Conservation (phyloP, 2,113 vertebrate genomes). For the Thamnaconus septentrionalis region DNA sequence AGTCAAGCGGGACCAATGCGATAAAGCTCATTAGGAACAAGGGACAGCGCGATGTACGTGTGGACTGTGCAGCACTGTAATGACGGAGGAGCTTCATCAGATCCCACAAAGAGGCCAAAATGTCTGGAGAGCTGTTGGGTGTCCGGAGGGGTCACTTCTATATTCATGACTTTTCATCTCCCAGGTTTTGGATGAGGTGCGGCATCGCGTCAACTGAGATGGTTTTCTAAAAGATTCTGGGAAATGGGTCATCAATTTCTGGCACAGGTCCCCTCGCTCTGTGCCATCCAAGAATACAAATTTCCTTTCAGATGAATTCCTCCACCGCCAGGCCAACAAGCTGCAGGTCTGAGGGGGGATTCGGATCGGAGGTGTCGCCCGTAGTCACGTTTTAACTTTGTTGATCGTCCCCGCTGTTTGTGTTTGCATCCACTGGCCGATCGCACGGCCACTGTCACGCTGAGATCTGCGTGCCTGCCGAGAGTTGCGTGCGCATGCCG, state of each 20-base stretch:
- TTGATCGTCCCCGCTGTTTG: slow-evolving; percentile 19
- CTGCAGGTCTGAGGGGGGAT: slow-evolving; percentile 5
- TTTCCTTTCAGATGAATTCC: slow-evolving; percentile 31
- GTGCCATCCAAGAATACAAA: slow-evolving; percentile 24
- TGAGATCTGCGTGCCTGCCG: too few relatives aligned
- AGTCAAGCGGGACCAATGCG: slow-evolving; percentile 73
- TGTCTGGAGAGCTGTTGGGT: slow-evolving; percentile 15
- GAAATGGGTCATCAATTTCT: slow-evolving; percentile 20
- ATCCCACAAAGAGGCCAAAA: slow-evolving; percentile 20
- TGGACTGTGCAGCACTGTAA: slow-evolving; percentile 45
- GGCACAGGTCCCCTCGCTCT: slow-evolving; percentile 18
- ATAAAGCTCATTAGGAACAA: slow-evolving; percentile 73
- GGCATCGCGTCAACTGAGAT: background rate
- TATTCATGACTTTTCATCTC: slow-evolving; percentile 2
- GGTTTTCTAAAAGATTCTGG: slow-evolving; percentile 17
- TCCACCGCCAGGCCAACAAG: background rate
- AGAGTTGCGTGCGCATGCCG: too few relatives aligned
- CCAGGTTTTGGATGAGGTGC: slow-evolving; percentile 13
- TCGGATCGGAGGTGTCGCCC: slow-evolving; percentile 34
- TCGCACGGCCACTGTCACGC: too few relatives aligned
- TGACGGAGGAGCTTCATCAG: slow-evolving; percentile 39
- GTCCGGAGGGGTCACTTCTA: slow-evolving; percentile 4
- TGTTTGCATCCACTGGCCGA: slow-evolving; percentile 8
- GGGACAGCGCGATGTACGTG: slow-evolving; percentile 60
- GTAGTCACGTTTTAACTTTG: slow-evolving; percentile 9